phyloP scores from a whole-genome alignment of 2,888 invertebrate species.

The Agonopterix alstromeriana region DNA sequence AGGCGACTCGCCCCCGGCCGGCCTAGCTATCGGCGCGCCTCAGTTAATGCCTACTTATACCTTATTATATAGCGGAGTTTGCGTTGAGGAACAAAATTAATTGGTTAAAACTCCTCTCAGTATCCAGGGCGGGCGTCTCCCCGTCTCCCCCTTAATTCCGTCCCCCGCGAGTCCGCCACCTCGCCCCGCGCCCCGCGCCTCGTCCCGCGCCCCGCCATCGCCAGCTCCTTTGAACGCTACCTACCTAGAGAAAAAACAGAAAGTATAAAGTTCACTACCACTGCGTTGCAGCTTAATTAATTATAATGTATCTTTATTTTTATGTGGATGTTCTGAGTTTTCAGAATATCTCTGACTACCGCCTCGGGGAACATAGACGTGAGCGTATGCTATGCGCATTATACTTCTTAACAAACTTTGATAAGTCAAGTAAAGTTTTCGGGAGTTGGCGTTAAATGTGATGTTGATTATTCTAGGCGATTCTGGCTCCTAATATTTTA shows the following conservation, averaged over 20 bases:
- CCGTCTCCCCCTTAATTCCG: slow-evolving; percentile 68
- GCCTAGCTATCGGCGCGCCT: slow-evolving; percentile 72
- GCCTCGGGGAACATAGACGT: no score
- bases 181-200: slow-evolving; percentile 37
- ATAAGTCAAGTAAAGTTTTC: no score
- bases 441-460: no score
- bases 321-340: background rate
- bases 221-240: slow-evolving; percentile 76
- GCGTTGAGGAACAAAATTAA: slow-evolving; percentile 79
- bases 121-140: slow-evolving; percentile 71
- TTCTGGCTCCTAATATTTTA: no score
- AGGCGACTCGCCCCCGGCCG: slow-evolving; percentile 61
- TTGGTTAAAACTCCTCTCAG: slow-evolving; percentile 79
- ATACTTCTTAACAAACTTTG: no score
- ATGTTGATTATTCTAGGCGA: no score
- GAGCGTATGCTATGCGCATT: no score
- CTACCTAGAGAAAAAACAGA: slow-evolving; percentile 77
- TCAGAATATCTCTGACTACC: no score
- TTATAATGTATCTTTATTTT: slow-evolving; percentile 14
- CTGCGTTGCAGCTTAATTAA: slow-evolving; percentile 70
- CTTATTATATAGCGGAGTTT: slow-evolving; percentile 77
- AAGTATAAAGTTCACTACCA: slow-evolving; percentile 68
- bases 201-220: slow-evolving; percentile 47
- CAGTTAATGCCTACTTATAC: slow-evolving; percentile 77
- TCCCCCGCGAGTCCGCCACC: slow-evolving; percentile 32